Evolutionary conservation across 37 sponge, comb jelly and placozoan genomes (phyloP).

Genomic region (Sycon ciliatum): DNA sequence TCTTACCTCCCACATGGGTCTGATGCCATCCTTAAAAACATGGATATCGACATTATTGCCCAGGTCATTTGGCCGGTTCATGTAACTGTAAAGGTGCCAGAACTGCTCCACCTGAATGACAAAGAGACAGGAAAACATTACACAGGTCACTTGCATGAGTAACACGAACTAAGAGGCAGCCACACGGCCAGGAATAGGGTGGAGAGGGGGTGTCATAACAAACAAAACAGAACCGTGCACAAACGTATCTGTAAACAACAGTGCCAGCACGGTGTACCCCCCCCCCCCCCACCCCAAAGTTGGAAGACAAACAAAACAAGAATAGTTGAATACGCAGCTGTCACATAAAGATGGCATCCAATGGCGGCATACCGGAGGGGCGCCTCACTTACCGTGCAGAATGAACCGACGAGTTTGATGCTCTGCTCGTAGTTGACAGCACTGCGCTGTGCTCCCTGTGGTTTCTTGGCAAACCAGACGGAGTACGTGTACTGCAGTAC

Average conservation of each 20-base stretch:
- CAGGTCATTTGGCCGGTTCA: slow-evolving; percentile 61
- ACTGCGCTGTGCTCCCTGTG: slow-evolving; percentile 44
- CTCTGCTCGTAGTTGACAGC: slow-evolving; percentile 63
- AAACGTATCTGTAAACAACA: too few species aligned
- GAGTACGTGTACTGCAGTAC: slow-evolving; percentile 58
- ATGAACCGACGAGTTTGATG: slow-evolving; percentile 64
- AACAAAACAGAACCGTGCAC: too few species aligned
- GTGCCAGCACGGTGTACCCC: too few species aligned
- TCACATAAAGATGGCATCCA: too few species aligned
- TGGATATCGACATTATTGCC: slow-evolving; percentile 65
- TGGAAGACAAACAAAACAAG: too few species aligned
- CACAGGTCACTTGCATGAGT: background rate
- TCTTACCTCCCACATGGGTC: slow-evolving; percentile 85
- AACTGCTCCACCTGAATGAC: slow-evolving; percentile 69
- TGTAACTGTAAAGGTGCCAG: slow-evolving; percentile 68
- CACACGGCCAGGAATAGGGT: too few species aligned
- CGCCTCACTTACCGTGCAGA: slow-evolving; percentile 68
- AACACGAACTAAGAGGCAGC: too few species aligned
- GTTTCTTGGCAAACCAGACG: slow-evolving; percentile 68
- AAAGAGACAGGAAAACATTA: background rate
- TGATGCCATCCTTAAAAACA: slow-evolving; percentile 78
- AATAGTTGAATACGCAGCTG: too few species aligned
- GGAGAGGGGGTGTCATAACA: too few species aligned
- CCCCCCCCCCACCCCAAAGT: too few species aligned
- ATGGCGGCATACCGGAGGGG: too few species aligned